A percentile compares a stretch with the other conserved stretches of the same genome.
These are phyloP conservation scores for Yponomeuta sedellus DNA, from an alignment of 2,888 invertebrate species.

Conservation along the genomic window DNA sequence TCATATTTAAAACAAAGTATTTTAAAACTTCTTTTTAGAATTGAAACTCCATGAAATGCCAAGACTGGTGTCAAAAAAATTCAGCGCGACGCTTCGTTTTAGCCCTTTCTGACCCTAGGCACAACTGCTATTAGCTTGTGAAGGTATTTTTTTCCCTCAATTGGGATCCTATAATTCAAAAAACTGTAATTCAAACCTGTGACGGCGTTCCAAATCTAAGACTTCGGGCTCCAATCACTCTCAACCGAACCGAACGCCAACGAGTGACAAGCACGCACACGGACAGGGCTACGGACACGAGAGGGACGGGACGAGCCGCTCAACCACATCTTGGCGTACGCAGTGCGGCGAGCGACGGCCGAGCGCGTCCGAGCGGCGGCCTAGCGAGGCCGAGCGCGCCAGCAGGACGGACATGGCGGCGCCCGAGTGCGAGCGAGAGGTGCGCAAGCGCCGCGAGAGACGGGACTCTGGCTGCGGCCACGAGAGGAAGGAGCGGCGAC, in stretches of 20 bases:
- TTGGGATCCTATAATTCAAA: no score
- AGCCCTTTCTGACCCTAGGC: no score
- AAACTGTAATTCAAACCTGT: neutral
- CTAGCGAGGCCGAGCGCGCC: conserved; percentile 34
- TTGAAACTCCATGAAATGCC: no score
- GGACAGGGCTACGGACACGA: conserved; percentile 67
- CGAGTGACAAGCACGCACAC: conserved; percentile 35
- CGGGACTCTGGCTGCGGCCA: conserved; percentile 74
- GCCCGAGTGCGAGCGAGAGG: conserved; percentile 75
- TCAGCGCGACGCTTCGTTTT: no score
- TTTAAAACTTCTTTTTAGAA: no score
- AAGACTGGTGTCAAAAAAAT: no score
- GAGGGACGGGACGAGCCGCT: conserved; percentile 57
- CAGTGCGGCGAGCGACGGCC: neutral
- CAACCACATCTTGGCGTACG: neutral
- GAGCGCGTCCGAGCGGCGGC: conserved; percentile 42
- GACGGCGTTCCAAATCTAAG: neutral
- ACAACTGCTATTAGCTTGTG: no score
- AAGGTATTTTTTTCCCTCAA: no score
- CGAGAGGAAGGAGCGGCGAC: conserved; percentile 66
- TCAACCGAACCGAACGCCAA: neutral
- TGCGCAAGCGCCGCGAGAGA: conserved; percentile 78
- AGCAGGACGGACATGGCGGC: conserved; percentile 64
- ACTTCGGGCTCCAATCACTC: conserved; percentile 29
- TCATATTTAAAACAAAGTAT: no score